Evolutionary conservation across 2,888 invertebrate genomes (phyloP), one percentile per base, ranked within the genome.

Genomic region (Leptura quadrifasciata): DNA sequence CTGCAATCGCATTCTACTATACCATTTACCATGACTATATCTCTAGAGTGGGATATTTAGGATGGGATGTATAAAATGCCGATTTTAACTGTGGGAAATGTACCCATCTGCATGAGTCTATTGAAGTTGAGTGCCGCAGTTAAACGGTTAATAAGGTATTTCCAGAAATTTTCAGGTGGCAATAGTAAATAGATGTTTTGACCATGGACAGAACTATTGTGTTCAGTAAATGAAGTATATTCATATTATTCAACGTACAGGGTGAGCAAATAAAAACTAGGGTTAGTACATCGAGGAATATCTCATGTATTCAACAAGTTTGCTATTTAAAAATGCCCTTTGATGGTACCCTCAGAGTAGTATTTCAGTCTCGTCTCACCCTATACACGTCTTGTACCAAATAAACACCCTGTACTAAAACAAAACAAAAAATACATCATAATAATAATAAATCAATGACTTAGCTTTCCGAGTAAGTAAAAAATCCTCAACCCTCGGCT

Each of bases 351-450:
- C 3, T n/a, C 47, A 15, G 47, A 57, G 21, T 18, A 57, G 6
- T 9, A 9, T 57, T 21, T 6, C 9, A 18, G 8, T 17, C 20
- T 15, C 18, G 20, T 57, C 57, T 57, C 57, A 57, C 20, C 57
- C 57, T 57, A 12, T 57, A 57, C 21, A 21, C 21, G 3, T 57
- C 57, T 47, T 24, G 55, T 47, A 54, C 20, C 20, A 27, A 68
- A 76, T 61, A 74, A 57, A 76, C 65, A 77, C 75, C 77, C 77
- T 77, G 75, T 75, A 75, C 65, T 69, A 70, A 64, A 71, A 55
- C 24, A 55, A 76, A 60, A 55, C 67, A 76, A 75, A 71, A 75
- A 64, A 55, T 47, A 21, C 35, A 69, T 15, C 18, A 17, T 21
- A 69, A 69, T 31, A 31, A 31, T 31, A 69, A 31, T 39, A 71